These are phyloP conservation scores for Mesochorus sp. DNA, from an alignment of 2,888 invertebrate genomes.

Conservation along the genomic window DNA sequence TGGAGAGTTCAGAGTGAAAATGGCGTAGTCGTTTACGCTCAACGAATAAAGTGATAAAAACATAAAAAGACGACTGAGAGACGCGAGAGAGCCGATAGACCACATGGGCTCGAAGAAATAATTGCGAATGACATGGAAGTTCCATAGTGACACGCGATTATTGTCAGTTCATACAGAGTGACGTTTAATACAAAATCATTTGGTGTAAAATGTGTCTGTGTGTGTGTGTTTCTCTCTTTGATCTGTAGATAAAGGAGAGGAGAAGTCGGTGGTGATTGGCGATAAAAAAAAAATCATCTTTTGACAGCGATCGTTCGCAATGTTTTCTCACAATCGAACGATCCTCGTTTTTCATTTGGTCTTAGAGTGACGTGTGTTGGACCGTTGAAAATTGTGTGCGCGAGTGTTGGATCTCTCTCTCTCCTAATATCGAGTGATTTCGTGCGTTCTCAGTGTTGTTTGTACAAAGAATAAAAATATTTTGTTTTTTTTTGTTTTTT, in stretches of 20 bases:
- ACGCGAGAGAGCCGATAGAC: not conserved
- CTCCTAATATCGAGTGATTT: conserved; percentile 14
- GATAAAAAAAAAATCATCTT: too few relatives aligned
- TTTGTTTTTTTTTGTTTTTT: too few relatives aligned
- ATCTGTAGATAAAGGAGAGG: conserved; percentile 31
- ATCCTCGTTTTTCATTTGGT: not conserved
- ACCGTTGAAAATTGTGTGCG: not conserved
- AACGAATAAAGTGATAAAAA: conserved; percentile 33
- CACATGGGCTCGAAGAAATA: not conserved
- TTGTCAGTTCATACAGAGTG: not conserved
- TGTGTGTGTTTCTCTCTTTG: conserved; percentile 7
- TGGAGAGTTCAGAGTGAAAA: conserved; percentile 69
- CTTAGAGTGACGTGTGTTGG: conserved; percentile 2
- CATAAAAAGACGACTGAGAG: not conserved
- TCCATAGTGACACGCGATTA: not conserved
- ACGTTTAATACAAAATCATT: not conserved
- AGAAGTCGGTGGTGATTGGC: too few relatives aligned
- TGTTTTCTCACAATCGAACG: conserved; percentile 41
- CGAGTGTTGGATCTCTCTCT: not conserved
- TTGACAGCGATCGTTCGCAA: conserved; percentile 62
- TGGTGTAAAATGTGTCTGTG: not conserved
- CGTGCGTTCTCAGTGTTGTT: not conserved
- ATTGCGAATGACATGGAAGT: not conserved
- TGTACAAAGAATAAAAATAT: not conserved
- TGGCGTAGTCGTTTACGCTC: conserved; percentile 70